A percentile compares a stretch with the other conserved stretches of the same genome.
These are phyloP conservation scores for Serrognathus titanus DNA, from an alignment of 2,888 invertebrate genomes.

Conservation along the genomic window DNA sequence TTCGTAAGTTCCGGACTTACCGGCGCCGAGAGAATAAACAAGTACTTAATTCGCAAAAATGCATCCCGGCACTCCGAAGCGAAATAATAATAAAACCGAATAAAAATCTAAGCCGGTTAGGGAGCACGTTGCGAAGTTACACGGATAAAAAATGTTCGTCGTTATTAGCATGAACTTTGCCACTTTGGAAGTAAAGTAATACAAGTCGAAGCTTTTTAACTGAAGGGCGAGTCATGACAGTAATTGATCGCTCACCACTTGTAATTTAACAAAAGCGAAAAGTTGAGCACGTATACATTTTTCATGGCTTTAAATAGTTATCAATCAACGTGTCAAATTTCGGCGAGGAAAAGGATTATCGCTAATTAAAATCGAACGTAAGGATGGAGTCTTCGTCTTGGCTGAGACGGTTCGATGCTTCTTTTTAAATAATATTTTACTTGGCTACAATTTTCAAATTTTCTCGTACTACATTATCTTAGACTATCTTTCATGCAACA, in stretches of 20 bases:
- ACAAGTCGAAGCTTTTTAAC: conserved; percentile 39
- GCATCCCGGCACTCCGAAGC: too few species aligned
- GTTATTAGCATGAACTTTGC: conserved; percentile 40
- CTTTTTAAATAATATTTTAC: too few species aligned
- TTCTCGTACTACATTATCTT: too few species aligned
- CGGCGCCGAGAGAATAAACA: too few species aligned
- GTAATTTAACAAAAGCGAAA: conserved; percentile 35
- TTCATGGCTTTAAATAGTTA: conserved; percentile 34
- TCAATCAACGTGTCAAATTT: conserved; percentile 32
- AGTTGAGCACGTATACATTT: conserved; percentile 32
- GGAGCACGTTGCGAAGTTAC: conserved; percentile 22
- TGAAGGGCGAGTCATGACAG: conserved; percentile 35
- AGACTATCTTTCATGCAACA: too few species aligned
- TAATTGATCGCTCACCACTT: conserved; percentile 40
- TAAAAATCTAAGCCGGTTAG: conserved; percentile 22
- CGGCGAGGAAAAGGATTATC: too few species aligned
- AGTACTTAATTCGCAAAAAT: too few species aligned
- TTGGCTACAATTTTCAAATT: too few species aligned
- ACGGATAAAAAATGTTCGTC: conserved; percentile 28
- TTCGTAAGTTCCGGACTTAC: too few species aligned
- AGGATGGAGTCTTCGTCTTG: too few species aligned
- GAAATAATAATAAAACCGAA: conserved; percentile 5
- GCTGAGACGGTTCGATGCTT: too few species aligned
- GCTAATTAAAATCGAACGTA: too few species aligned
- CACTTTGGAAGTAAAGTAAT: conserved; percentile 38